phyloP scores from a whole-genome alignment of 2,797 vertebrate genomes.

The Rhinophrynus dorsalis region DNA sequence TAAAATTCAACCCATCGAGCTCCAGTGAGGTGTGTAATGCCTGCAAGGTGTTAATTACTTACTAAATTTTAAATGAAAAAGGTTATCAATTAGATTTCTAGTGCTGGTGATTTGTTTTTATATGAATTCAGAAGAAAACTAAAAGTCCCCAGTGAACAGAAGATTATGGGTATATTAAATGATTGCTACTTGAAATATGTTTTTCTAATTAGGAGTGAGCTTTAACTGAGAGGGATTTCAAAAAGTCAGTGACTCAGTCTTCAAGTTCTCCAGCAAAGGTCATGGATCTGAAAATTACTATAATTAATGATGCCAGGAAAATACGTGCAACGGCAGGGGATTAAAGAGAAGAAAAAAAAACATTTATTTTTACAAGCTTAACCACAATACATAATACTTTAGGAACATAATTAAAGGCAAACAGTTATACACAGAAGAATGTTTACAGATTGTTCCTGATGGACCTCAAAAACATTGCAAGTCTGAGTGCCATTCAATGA shows the following conservation, averaged over 20 bases:
- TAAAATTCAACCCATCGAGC: too few relatives aligned
- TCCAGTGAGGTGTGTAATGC: too few relatives aligned
- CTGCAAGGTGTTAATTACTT: too few relatives aligned
- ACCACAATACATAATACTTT: not conserved
- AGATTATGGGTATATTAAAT: slow-evolving; percentile 39
- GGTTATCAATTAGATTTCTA: slow-evolving; percentile 43
- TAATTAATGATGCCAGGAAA: slow-evolving; percentile 61
- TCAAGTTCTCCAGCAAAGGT: slow-evolving; percentile 52
- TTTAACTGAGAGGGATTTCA: slow-evolving; percentile 50
- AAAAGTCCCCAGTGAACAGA: slow-evolving; percentile 50
- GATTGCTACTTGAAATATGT: slow-evolving; percentile 49
- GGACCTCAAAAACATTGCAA: too few relatives aligned
- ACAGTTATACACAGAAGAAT: too few relatives aligned
- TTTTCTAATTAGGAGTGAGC: slow-evolving; percentile 56
- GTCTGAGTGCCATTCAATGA: too few relatives aligned
- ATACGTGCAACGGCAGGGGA: slow-evolving; percentile 49
- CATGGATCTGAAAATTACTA: slow-evolving; percentile 61
- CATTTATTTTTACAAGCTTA: slow-evolving; percentile 45
- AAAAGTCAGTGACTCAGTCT: slow-evolving; percentile 47
- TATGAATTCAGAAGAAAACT: slow-evolving; percentile 2
- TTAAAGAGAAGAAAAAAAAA: slow-evolving; percentile 52
- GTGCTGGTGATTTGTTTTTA: slow-evolving; percentile 27
- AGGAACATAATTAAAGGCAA: not conserved
- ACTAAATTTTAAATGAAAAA: not conserved
- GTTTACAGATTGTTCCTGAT: too few relatives aligned